Percentiles rank a stretch among this genome's conserved stretches.
Conservation (phyloP, 2,888 invertebrate species). For the Apoda limacodes region DNA sequence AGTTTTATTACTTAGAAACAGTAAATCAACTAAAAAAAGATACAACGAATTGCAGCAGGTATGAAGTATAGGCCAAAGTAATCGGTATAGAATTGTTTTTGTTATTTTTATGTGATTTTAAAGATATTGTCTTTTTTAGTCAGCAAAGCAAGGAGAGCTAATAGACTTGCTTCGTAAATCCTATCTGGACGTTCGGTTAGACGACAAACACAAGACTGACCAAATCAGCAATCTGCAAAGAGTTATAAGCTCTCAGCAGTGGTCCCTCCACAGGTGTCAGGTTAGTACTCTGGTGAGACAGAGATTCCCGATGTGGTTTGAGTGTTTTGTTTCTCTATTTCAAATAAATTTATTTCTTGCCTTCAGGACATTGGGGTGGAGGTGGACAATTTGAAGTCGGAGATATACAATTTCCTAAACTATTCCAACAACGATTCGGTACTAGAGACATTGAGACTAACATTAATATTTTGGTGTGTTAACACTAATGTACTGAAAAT, state of each 20-base stretch:
- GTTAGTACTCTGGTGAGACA: no score
- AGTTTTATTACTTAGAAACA: no score
- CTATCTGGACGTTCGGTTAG: conserved; percentile 36
- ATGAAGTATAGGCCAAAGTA: no score
- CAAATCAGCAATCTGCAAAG: conserved; percentile 33
- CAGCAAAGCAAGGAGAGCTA: conserved; percentile 49
- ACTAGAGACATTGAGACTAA: conserved; percentile 22
- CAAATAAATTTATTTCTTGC: no score
- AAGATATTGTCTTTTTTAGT: no score
- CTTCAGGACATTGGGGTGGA: conserved; percentile 49
- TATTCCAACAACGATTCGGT: conserved; percentile 59
- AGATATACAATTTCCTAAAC: conserved; percentile 50
- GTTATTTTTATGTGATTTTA: no score
- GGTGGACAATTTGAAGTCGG: conserved; percentile 49
- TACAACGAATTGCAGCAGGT: no score
- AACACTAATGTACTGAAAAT: conserved; percentile 1
- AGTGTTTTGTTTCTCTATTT: no score
- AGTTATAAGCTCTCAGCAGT: conserved; percentile 34
- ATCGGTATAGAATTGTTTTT: no score
- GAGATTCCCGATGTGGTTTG: no score
- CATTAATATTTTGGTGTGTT: conserved; percentile 1
- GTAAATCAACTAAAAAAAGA: no score
- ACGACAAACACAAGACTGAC: conserved; percentile 35
- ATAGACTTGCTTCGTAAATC: conserved; percentile 47
- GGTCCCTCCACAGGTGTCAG: conserved; percentile 40